These are phyloP conservation scores for Chiroxiphia lanceolata DNA, from an alignment of 2,797 vertebrate genomes.

Conservation along the genomic window DNA sequence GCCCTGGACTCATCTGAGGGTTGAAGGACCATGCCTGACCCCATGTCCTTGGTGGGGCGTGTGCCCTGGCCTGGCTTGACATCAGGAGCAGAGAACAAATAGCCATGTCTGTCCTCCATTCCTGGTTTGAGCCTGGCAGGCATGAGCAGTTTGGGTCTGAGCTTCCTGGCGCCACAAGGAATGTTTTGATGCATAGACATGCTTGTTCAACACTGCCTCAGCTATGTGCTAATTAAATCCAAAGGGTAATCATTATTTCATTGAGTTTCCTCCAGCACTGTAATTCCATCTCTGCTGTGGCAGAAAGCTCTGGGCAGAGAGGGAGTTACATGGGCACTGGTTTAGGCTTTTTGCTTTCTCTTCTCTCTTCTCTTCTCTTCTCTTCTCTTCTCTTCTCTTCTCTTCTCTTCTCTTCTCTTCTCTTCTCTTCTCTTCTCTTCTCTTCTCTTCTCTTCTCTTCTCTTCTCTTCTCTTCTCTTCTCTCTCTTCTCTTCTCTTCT, in stretches of 20 bases:
- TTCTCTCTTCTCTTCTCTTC: background rate
- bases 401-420: rapidly evolving
- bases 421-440: rapidly evolving
- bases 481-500: rapidly evolving
- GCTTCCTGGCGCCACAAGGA: rapidly evolving
- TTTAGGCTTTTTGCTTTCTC: background rate
- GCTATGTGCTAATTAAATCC: slow-evolving; percentile 39
- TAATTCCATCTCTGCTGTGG: slow-evolving; percentile 43
- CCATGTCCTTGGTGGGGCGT: rapidly evolving
- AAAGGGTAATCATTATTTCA: slow-evolving; percentile 60
- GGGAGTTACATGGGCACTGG: background rate
- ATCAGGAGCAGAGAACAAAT: background rate
- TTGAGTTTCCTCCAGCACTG: slow-evolving; percentile 13
- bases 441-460: rapidly evolving
- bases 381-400: rapidly evolving
- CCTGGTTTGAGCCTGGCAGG: background rate
- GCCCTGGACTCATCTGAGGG: background rate
- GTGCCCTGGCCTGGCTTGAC: background rate
- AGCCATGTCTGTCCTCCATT: background rate
- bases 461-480: rapidly evolving
- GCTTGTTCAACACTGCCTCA: background rate
- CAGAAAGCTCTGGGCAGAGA: background rate
- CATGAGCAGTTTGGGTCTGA: background rate
- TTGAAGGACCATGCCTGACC: background rate
- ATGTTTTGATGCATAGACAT: background rate